A percentile compares a stretch with the other conserved stretches of the same genome.
Conservation (phyloP, 2,888 invertebrate species). For the Tillus elongatus region DNA sequence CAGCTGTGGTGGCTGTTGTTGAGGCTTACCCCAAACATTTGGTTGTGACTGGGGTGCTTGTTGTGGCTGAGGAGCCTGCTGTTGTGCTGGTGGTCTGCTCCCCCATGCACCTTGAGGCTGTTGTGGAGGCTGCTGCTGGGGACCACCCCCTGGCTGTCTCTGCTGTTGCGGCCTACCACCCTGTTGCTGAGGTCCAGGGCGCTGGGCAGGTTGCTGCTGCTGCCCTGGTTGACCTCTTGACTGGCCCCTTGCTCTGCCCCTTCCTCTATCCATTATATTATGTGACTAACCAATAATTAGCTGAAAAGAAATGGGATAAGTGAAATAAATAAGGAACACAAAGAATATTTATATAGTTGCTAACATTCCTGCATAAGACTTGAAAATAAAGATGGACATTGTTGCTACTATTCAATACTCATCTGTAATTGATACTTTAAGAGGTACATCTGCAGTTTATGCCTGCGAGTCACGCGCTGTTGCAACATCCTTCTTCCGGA, state of each 20-base stretch:
- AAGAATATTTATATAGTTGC: neutral
- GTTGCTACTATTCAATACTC: no score
- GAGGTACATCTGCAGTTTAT: no score
- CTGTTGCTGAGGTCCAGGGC: conserved; percentile 22
- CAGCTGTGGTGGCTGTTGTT: conserved; percentile 17
- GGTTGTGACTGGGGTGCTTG: no score
- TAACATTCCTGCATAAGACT: neutral
- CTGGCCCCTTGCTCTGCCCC: conserved; percentile 38
- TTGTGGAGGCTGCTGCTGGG: no score
- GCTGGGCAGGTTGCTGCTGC: conserved; percentile 3
- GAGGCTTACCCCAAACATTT: conserved; percentile 16
- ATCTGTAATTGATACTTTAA: no score
- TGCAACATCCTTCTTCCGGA: no score
- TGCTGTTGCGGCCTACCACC: conserved; percentile 21
- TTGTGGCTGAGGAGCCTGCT: conserved; percentile 17
- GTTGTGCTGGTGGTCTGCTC: conserved; percentile 29
- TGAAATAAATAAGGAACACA: no score
- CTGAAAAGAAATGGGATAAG: conserved; percentile 2
- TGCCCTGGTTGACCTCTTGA: conserved; percentile 27
- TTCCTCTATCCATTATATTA: conserved; percentile 25
- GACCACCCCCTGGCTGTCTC: neutral
- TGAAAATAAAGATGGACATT: conserved; percentile 4
- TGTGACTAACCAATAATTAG: conserved; percentile 9
- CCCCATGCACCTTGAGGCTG: conserved; percentile 22
- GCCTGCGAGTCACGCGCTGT: no score